Base-by-base conservation (phyloP, 2,888 invertebrate species). In the Pristionchus entomophagus region DNA sequence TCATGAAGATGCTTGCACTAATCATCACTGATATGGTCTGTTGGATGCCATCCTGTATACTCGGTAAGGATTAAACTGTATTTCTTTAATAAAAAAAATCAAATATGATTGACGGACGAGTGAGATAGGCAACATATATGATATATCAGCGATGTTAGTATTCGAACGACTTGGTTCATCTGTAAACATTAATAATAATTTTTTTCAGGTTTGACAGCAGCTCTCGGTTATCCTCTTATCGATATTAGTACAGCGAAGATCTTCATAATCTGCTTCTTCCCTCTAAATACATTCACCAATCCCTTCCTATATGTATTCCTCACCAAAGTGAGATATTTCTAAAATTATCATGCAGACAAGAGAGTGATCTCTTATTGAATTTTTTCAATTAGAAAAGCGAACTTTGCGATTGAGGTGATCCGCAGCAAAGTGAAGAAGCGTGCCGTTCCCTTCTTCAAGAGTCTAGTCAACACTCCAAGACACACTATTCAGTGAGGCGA, bases 11-110 rank as follows among this genome's bases (percentile, higher is more conserved):
- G 98, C 97, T 98, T 0, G 94, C 99, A 69, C 95, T 99, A 86
- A 98, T 99, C 3, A 97, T 98, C 94, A 99, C 98, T 0, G 98
- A 99, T 94, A 97, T 99, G 93, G 95, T 98, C 78, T 99, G 98
- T 95, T 99, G 98, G 98, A 97, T 97, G 4, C 99, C 99, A 0
- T 97, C 98, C 88, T 97, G 98, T 0, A 97, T 98, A 84, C 91
- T 92, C 56, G 92, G 92, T 82, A 12, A 69, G 56, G 69, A 10
- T 4, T 19, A 6, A 41, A n/a, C 78, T 41, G 49, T 32, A 45
- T 35, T 78, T 8, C 35, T 41, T 45, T 26, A 45, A 62, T 41
- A 38, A 6, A 29, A 19, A 19, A 22, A 73, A 59, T n/a, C 5
- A 5, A n/a, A n/a, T n/a, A n/a, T n/a, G n/a, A n/a, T n/a, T n/a